Conservation (phyloP, 2,113 vertebrate genomes). For the Pedionomus torquatus region DNA sequence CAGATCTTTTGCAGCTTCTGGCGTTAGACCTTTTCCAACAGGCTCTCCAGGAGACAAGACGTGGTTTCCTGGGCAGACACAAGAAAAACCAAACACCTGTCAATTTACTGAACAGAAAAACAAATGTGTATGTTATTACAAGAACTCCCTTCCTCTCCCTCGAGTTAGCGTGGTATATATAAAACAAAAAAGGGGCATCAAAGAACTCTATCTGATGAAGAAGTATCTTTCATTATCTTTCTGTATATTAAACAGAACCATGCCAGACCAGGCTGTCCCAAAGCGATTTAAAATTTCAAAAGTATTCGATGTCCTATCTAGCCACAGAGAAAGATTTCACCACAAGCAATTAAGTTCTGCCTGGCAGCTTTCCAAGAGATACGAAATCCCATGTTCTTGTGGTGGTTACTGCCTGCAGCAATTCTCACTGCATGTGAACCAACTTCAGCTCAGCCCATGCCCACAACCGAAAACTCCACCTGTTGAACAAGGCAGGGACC, state of each 20-base stretch:
- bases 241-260: not conserved
- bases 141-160: not conserved
- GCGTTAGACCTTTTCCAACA: conserved; percentile 84
- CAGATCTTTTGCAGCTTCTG: conserved; percentile 83
- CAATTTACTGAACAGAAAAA: conserved; percentile 62
- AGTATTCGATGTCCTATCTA: not conserved
- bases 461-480: not conserved
- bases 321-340: conserved; percentile 8
- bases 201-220: conserved; percentile 4
- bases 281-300: conserved; percentile 11
- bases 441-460: not conserved
- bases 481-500: not conserved
- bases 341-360: conserved; percentile 26
- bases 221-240: not conserved
- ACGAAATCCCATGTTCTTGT: not conserved
- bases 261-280: not conserved
- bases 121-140: not conserved
- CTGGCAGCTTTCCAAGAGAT: conserved; percentile 5
- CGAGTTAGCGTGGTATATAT: not conserved
- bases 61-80: conserved; percentile 82
- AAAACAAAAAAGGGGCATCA: conserved; percentile 2
- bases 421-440: not conserved
- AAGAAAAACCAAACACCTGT: conserved; percentile 66
- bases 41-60: conserved; percentile 85
- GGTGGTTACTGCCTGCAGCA: not conserved